A percentile compares a stretch with the other conserved stretches of the same genome.
phyloP scores from a whole-genome alignment of 1,140 invertebrate species.

The Mya arenaria region DNA sequence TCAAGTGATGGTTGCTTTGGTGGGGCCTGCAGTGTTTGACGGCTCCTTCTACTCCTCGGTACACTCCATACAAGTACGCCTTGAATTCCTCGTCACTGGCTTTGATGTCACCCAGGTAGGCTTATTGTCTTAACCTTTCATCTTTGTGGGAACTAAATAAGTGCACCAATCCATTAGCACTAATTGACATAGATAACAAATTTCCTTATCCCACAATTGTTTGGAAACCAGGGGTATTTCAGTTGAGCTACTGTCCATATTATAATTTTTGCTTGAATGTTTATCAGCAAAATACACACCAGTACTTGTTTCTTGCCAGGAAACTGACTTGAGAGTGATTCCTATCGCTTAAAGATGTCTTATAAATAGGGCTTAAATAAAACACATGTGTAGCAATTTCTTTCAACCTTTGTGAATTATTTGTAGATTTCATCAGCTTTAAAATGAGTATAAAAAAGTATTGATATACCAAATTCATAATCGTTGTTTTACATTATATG shows the following conservation, averaged over 20 bases:
- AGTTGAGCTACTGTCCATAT: background rate
- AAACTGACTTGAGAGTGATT: too few species aligned
- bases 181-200: background rate
- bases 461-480: too few species aligned
- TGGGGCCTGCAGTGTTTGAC: slow-evolving; percentile 74
- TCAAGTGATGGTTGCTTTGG: slow-evolving; percentile 74
- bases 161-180: too few species aligned
- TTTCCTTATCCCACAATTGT: background rate
- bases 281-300: too few species aligned
- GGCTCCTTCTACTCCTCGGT: slow-evolving; percentile 74
- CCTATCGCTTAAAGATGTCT: too few species aligned
- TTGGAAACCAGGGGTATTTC: background rate
- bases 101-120: slow-evolving; percentile 66
- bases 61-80: slow-evolving; percentile 69
- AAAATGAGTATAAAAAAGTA: too few species aligned
- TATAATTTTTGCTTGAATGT: background rate
- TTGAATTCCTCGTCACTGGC: slow-evolving; percentile 74
- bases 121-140: background rate
- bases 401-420: background rate
- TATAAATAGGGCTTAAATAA: background rate
- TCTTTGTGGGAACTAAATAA: too few species aligned
- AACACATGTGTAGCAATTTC: background rate
- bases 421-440: too few species aligned
- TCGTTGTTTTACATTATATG: too few species aligned
- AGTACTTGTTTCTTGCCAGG: too few species aligned